Percentiles rank a stretch among this genome's conserved stretches.
Conservation (phyloP, 2,797 vertebrate species). For the Hybognathus amarus region DNA sequence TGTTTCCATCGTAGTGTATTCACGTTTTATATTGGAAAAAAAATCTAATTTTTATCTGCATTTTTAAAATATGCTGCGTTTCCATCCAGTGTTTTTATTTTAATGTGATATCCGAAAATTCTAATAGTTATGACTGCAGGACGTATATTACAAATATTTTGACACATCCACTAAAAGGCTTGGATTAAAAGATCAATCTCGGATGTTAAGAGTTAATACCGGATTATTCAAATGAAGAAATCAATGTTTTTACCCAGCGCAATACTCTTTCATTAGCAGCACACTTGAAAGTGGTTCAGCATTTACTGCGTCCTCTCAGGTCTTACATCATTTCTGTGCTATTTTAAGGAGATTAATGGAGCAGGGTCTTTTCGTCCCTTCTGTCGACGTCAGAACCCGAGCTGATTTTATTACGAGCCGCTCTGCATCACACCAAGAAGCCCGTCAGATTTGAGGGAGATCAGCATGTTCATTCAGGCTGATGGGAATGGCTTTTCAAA, state of each 20-base stretch:
- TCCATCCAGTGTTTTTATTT: neutral
- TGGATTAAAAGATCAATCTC: neutral
- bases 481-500: conserved; percentile 6
- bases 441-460: conserved; percentile 40
- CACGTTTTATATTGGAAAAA: neutral
- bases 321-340: conserved; percentile 54
- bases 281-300: neutral
- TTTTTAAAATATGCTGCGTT: no score
- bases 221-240: neutral
- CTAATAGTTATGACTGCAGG: neutral
- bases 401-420: conserved; percentile 48
- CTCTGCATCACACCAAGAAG: conserved; percentile 34
- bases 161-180: neutral
- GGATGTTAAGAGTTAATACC: neutral
- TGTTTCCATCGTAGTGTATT: neutral
- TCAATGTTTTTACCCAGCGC: neutral
- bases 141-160: neutral
- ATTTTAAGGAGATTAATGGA: conserved; percentile 69
- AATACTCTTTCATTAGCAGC: conserved; percentile 9
- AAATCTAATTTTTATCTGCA: neutral
- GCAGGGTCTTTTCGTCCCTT: conserved; percentile 50
- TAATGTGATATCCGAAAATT: neutral
- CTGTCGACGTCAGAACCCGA: conserved; percentile 38
- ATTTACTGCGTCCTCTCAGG: conserved; percentile 45
- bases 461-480: conserved; percentile 7